Conservation (phyloP, 2,888 invertebrate genomes). For the Synanthedon myopaeformis region DNA sequence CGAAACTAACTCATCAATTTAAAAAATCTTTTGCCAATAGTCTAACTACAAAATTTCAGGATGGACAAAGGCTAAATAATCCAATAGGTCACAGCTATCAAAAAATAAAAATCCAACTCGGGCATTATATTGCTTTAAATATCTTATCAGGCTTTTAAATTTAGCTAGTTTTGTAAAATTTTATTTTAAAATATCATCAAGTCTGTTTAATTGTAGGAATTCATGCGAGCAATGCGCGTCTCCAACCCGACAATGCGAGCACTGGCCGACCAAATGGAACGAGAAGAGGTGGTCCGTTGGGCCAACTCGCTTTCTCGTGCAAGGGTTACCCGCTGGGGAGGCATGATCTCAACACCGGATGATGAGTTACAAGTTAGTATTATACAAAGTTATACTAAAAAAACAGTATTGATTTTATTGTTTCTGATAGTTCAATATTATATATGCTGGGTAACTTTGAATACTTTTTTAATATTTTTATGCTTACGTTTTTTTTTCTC, state of each 20-base stretch:
- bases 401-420: background rate
- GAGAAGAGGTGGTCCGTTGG: conserved; percentile 93
- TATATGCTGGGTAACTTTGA: background rate
- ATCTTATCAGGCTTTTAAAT: no score
- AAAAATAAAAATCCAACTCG: no score
- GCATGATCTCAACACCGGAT: conserved; percentile 98
- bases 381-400: background rate
- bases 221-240: conserved; percentile 92
- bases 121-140: no score
- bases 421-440: background rate
- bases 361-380: conserved; percentile 86
- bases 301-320: conserved; percentile 85
- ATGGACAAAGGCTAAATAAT: no score
- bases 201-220: conserved; percentile 70
- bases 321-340: conserved; percentile 95
- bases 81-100: no score
- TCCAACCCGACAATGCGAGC: conserved; percentile 93
- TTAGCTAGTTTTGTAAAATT: no score
- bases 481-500: conserved; percentile 8
- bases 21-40: no score
- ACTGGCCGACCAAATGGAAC: conserved; percentile 93
- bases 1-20: no score
- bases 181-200: no score
- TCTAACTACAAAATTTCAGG: no score
- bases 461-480: no score